A percentile compares a stretch with the other conserved stretches of the same genome.
phyloP scores from a whole-genome alignment of 2,113 vertebrate species.

The Trochalopteron elliotii region DNA sequence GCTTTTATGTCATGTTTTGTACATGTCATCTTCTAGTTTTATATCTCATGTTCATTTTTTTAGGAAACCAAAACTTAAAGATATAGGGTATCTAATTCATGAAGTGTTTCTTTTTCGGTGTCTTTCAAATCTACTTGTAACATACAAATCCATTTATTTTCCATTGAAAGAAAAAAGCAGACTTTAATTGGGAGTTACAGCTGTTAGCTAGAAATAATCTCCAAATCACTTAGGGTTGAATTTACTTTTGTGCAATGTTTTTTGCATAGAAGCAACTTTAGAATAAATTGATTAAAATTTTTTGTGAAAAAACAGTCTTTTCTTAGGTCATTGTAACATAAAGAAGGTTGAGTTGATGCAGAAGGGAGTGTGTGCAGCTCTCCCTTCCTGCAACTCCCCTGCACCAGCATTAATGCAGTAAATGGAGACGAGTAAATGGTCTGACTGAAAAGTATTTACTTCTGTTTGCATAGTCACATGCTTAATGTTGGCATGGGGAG shows the following conservation, averaged over 20 bases:
- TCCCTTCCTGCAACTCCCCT: fast-evolving
- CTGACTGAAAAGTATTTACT: background rate
- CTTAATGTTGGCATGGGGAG: background rate
- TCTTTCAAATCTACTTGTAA: background rate
- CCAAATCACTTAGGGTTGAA: background rate
- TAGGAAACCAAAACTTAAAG: background rate
- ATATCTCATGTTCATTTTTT: background rate
- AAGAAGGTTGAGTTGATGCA: background rate
- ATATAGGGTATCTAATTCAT: fast-evolving
- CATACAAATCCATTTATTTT: background rate
- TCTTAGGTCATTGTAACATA: background rate
- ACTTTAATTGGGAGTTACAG: background rate
- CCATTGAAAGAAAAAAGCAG: background rate
- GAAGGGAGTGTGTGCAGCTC: fast-evolving
- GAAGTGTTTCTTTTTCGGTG: background rate
- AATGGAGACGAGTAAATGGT: background rate
- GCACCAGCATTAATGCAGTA: background rate
- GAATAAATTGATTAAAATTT: background rate
- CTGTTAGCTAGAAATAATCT: background rate
- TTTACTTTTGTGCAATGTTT: background rate
- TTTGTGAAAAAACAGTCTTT: background rate
- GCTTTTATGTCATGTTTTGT: background rate
- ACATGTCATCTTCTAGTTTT: background rate
- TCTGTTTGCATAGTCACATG: background rate
- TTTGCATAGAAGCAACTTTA: background rate